Evolutionary conservation across 1,140 invertebrate species (phyloP), one percentile per base, ranked within the genome.

Genomic region (Drepana arcuata): DNA sequence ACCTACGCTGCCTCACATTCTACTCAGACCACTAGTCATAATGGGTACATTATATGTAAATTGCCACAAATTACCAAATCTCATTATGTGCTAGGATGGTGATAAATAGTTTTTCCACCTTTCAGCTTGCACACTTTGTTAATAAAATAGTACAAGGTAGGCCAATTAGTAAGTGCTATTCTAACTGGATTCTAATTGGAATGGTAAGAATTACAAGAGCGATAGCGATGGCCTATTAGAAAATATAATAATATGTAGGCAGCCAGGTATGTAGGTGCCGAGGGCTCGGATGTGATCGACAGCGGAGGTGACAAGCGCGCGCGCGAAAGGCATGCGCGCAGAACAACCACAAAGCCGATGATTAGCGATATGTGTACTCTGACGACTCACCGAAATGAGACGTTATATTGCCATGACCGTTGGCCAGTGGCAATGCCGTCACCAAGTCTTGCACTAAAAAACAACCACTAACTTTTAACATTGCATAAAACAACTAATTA

Each of bases 371-470:
- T 64, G 60, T 63, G 42, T 56, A 63, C 48, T 67, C n/a, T 49
- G 49, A 57, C 60, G 67, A 84, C 81, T 84, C 81, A 84, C 81
- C 77, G 55, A 82, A 83, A 77, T 80, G 73, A 72, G 77, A 77
- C 73, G 75, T 71, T 58, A 74, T 68, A 77, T 80, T 80, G 67
- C 73, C 73, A 70, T 84, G 79, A 67, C 81, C 81, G 70, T 84
- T 84, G 61, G 79, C 81, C 74, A 81, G 66, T 51, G 79, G 79
- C 77, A 84, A 84, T 58, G 81, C 81, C 57, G 81, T 84, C 81
- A 84, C 81, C 81, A 84, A 74, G 67, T 84, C 81, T 81, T 84
- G 75, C 80, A 83, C 81, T 81, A 84, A 78, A 81, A 82, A 83
- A 82, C 62, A 79, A 83, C 70, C 60, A 81, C 70, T 77, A 52